Evolutionary conservation across 2,797 vertebrate species (phyloP).

Genomic region (Rhodeus uyekii): DNA sequence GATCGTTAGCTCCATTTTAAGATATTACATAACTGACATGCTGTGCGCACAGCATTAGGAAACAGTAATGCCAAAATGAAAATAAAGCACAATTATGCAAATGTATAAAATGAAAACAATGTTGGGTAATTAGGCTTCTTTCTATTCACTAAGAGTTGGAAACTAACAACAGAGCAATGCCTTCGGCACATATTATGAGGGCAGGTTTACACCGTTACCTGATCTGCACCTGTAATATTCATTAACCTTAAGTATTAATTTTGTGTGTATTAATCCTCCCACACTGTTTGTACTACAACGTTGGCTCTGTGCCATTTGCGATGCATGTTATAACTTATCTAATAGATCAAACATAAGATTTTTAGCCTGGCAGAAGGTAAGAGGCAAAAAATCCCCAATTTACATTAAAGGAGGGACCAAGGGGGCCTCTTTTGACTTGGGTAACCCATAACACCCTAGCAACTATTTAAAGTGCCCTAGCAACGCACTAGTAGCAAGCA

Average conservation of each 20-base stretch:
- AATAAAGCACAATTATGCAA: constrained; percentile 29
- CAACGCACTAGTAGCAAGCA: background rate
- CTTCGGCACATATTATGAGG: background rate
- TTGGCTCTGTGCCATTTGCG: background rate
- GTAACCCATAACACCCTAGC: background rate
- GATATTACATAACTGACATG: constrained; percentile 11
- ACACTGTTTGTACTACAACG: background rate
- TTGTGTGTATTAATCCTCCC: background rate
- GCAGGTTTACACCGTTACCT: background rate
- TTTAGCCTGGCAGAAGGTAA: background rate
- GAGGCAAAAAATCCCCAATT: background rate
- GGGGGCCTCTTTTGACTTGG: background rate
- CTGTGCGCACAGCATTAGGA: background rate
- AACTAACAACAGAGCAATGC: background rate
- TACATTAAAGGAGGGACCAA: background rate
- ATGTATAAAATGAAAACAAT: constrained; percentile 7
- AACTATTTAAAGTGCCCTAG: background rate
- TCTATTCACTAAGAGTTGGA: background rate
- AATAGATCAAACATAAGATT: background rate
- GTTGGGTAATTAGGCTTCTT: constrained; percentile 4
- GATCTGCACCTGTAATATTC: background rate
- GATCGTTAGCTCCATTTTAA: constrained; percentile 24
- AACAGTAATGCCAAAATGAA: constrained; percentile 9
- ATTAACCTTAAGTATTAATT: background rate
- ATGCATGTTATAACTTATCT: background rate